Conservation (phyloP, 2,113 vertebrate species). For the Coturnix japonica region DNA sequence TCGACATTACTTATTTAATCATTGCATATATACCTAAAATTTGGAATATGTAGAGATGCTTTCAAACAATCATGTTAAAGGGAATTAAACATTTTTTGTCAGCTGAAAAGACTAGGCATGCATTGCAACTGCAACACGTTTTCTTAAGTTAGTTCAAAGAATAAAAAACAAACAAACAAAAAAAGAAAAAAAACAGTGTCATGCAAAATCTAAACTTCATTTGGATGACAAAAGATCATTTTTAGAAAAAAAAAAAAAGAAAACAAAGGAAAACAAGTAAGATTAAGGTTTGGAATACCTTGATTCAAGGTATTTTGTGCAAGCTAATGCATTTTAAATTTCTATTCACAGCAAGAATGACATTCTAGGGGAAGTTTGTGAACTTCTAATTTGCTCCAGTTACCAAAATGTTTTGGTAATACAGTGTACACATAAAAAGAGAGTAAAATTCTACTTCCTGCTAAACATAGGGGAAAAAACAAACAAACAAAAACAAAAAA, state of each 20-base stretch:
- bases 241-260: not conserved
- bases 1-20: not conserved
- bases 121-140: not conserved
- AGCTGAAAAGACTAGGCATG: not conserved
- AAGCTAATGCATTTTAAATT: not conserved
- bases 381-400: too few relatives aligned
- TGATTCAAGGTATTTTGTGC: not conserved
- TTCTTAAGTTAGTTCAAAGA: not conserved
- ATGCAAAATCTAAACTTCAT: not conserved
- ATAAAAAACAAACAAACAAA: not conserved
- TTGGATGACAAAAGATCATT: not conserved
- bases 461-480: not conserved
- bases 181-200: accelerated
- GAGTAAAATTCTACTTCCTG: not conserved
- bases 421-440: not conserved
- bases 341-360: not conserved
- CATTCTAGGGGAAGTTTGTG: too few relatives aligned
- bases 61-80: not conserved
- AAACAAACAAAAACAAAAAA: not conserved
- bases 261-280: accelerated
- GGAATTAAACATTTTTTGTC: not conserved
- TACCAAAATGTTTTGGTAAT: not conserved
- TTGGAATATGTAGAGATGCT: not conserved
- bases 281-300: not conserved
- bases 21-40: not conserved